Percentiles rank a stretch among this genome's conserved stretches.
These are phyloP conservation scores for Xiphophorus hellerii DNA, from an alignment of 2,113 vertebrate species.

Conservation along the genomic window DNA sequence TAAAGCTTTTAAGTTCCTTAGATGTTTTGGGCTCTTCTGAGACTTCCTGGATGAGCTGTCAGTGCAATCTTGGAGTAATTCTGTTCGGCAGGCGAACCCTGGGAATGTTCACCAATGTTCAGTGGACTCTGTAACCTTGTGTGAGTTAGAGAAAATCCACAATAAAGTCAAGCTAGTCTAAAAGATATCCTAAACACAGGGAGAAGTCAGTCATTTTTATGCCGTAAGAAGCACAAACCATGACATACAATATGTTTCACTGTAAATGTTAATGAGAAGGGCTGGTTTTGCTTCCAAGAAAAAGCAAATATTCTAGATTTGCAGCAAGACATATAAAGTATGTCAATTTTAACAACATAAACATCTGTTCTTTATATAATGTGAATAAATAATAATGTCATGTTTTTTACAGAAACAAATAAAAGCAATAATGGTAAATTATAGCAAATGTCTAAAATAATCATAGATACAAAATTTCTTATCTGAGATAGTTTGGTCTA, in stretches of 20 bases:
- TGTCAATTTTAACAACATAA: not conserved
- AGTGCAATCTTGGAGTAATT: too few species aligned
- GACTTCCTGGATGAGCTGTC: too few species aligned
- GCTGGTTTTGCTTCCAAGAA: not conserved
- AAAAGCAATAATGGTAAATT: not conserved
- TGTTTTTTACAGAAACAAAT: not conserved
- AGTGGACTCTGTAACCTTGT: not conserved
- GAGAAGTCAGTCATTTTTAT: not conserved
- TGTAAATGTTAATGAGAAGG: not conserved
- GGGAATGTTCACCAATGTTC: not conserved
- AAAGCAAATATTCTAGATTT: not conserved
- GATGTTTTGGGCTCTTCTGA: too few species aligned
- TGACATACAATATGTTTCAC: not conserved
- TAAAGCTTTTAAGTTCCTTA: too few species aligned
- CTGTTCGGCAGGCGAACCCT: too few species aligned
- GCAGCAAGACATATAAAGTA: not conserved
- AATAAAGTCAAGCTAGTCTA: not conserved
- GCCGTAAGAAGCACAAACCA: not conserved
- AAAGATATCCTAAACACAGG: not conserved
- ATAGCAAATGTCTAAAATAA: slow-evolving; percentile 2
- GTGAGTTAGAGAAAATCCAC: not conserved
- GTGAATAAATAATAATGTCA: not conserved
- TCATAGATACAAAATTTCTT: not conserved
- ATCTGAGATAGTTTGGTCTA: not conserved
- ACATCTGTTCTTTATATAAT: slow-evolving; percentile 1